phyloP scores from a whole-genome alignment of 1,140 invertebrate genomes.

The Teleogryllus occipitalis region DNA sequence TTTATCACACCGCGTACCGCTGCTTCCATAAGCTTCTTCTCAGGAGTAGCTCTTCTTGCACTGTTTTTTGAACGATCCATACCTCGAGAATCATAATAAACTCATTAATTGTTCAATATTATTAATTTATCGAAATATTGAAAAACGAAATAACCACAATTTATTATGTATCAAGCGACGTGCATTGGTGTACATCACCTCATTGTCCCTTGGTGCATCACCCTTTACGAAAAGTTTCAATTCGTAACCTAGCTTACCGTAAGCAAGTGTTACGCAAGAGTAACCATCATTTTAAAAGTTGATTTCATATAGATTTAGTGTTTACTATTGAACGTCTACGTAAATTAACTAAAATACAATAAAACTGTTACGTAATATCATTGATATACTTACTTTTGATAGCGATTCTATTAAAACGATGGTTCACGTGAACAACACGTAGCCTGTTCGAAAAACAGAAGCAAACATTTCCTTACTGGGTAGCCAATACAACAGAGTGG shows the following conservation, averaged over 20 bases:
- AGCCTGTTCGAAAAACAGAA: background rate
- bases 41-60: background rate
- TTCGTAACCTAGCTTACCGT: background rate
- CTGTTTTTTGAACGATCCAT: background rate
- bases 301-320: background rate
- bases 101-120: background rate
- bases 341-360: background rate
- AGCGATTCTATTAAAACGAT: background rate
- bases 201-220: background rate
- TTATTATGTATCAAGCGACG: constrained; percentile 8
- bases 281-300: background rate
- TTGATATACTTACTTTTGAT: constrained; percentile 2
- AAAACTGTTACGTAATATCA: background rate
- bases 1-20: background rate
- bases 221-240: background rate
- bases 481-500: background rate
- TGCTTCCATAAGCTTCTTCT: constrained; percentile 10
- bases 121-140: background rate
- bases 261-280: background rate
- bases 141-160: constrained; percentile 11
- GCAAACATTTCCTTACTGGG: background rate
- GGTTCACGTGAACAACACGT: no score
- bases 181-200: background rate
- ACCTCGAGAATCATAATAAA: background rate
- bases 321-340: background rate